Percentiles rank a stretch among this genome's conserved stretches.
phyloP scores from a whole-genome alignment of 35 echinoderm and acorn worm genomes.

The Diadema setosum region DNA sequence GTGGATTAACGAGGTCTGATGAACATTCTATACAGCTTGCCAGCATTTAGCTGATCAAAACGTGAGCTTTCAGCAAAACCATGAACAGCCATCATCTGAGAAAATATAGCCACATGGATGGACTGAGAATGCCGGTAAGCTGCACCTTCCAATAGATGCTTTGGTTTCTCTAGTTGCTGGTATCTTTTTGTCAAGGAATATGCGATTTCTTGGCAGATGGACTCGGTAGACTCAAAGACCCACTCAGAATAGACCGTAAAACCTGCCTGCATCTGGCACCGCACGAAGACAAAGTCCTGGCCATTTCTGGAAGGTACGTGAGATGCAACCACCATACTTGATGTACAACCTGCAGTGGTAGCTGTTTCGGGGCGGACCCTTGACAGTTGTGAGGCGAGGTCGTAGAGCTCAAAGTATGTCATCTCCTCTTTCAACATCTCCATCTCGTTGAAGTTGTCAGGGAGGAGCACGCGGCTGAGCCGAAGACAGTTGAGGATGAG shows the following conservation, averaged over 20 bases:
- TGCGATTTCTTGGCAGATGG: not conserved
- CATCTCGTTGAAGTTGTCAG: slow-evolving; percentile 45
- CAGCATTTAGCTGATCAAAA: not conserved
- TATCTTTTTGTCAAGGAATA: not conserved
- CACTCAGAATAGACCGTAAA: not conserved
- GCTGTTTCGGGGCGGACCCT: not conserved
- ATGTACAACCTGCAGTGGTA: not conserved
- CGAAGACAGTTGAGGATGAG: slow-evolving; percentile 68
- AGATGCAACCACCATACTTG: not conserved
- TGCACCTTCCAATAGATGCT: not conserved
- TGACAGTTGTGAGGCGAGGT: not conserved
- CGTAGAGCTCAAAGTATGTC: slow-evolving; percentile 45
- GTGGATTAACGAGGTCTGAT: too few species aligned
- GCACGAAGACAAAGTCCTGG: not conserved
- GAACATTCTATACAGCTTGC: not conserved
- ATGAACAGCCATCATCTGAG: not conserved
- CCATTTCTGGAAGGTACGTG: not conserved
- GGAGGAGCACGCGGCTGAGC: slow-evolving; percentile 30
- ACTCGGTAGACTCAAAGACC: not conserved
- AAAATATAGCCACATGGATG: not conserved
- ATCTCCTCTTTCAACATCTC: slow-evolving; percentile 57
- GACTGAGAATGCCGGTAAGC: not conserved
- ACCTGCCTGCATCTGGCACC: not conserved
- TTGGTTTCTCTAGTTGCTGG: not conserved
- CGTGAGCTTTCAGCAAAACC: not conserved